phyloP scores from a whole-genome alignment of 2,113 vertebrate species.

The Ciconia maguari region DNA sequence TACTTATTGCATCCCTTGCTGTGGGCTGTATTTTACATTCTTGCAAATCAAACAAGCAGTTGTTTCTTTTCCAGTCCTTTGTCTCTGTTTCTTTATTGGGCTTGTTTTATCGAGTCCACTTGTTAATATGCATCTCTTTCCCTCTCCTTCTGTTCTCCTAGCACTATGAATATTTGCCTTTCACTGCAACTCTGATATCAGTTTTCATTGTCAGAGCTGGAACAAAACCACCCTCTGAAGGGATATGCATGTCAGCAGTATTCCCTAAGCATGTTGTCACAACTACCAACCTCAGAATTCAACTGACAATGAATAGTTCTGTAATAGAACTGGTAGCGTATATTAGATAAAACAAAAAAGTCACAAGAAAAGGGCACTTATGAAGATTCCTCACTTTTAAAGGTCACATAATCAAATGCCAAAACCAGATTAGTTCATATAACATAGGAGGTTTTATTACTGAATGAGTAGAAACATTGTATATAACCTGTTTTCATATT shows the following conservation, averaged over 20 bases:
- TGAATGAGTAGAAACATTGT: background rate
- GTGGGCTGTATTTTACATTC: background rate
- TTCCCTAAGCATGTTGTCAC: background rate
- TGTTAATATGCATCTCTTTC: background rate
- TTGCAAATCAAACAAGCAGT: background rate
- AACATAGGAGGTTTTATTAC: background rate
- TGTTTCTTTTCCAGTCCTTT: background rate
- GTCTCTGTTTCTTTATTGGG: background rate
- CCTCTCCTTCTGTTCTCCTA: background rate
- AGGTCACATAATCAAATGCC: background rate
- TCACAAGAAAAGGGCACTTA: background rate
- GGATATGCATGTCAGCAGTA: background rate
- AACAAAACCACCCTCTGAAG: conserved; percentile 41
- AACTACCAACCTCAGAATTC: background rate
- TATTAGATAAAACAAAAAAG: background rate
- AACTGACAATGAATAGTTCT: background rate
- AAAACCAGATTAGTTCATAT: background rate
- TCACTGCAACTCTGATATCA: background rate
- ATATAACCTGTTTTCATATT: background rate
- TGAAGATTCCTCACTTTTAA: background rate
- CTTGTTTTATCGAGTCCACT: background rate
- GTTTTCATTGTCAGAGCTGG: conserved; percentile 19
- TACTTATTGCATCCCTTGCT: background rate
- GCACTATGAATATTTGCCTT: conserved; percentile 5
- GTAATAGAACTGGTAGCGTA: background rate